Base-by-base conservation (phyloP, 2,797 vertebrate genomes). In the Nasua narica region DNA sequence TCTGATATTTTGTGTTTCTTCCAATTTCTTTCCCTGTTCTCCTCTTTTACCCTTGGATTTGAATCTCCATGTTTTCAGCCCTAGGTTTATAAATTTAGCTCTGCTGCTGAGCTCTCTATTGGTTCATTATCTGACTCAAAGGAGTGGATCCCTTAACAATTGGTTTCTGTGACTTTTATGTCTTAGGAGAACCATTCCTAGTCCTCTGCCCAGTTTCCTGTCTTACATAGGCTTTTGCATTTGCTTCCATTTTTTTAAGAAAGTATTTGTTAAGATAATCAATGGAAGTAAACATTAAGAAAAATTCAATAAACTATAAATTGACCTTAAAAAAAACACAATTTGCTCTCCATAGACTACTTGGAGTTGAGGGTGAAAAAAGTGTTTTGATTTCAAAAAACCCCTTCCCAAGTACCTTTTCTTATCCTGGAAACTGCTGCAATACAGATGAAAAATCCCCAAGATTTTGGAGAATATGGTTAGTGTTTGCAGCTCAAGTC, bases 371-470 rank as follows among this genome's bases (percentile, higher is more conserved):
- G 18, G 18, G 8, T 29, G 16, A 40, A 32, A 70, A 82, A 77
- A 40, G 16, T 82, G 19, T 77, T 89, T 94, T 88, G 13, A 85
- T 76, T 43, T 95, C 11, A 93, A 92, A 92, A 94, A 84, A 6
- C 0, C 32, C 12, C 6, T 25, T 54, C 29, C 23, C 1, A 29
- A 50, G 21, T 52, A 79, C 1, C 0, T 69, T 62, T 81, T 84
- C 15, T 93, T 54, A 18, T 74, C 25, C 9, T 94, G 25, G 54
- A 79, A 52, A 79, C 5, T 40, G 4, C 40, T 82, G 3, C 48
- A 77, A 82, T 43, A 52, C 21, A 60, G 14, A 85, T 77, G n/a
- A 62, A 78, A 58, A 88, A 23, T 29, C 21, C 32, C 16, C 32
- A 43, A 60, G 69, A 46, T 67, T 78, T 81, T 46, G 9, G 25